phyloP scores from a whole-genome alignment of 1,140 invertebrate species.

The Philopotamus ludificatus region DNA sequence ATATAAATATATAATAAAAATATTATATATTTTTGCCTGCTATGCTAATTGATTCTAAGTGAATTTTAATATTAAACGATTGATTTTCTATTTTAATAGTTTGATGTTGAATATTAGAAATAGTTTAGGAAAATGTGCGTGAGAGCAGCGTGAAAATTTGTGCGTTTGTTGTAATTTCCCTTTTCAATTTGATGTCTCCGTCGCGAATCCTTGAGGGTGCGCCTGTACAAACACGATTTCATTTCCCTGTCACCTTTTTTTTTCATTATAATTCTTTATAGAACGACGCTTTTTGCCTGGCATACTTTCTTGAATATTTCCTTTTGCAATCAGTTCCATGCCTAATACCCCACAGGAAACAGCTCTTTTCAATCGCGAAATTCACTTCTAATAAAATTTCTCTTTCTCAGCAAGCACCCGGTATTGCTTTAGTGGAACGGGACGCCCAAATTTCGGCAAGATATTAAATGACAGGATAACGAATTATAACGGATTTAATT shows the following conservation, averaged over 20 bases:
- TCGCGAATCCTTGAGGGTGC: constrained; percentile 33
- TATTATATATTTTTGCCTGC: too few relatives aligned
- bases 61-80: too few relatives aligned
- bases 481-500: too few relatives aligned
- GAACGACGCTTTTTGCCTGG: constrained; percentile 35
- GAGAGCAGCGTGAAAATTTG: constrained; percentile 34
- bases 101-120: too few relatives aligned
- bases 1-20: too few relatives aligned
- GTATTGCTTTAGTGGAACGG: too few relatives aligned
- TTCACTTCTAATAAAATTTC: constrained; percentile 2
- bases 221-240: constrained; percentile 41
- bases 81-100: too few relatives aligned
- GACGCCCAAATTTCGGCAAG: too few relatives aligned
- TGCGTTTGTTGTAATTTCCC: constrained; percentile 40
- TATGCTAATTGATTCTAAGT: too few relatives aligned
- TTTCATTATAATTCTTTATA: constrained; percentile 41
- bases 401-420: too few relatives aligned
- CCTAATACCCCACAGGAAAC: constrained; percentile 33
- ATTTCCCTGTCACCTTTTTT: constrained; percentile 40
- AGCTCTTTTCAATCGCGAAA: constrained; percentile 32
- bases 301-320: constrained; percentile 40
- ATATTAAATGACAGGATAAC: too few relatives aligned
- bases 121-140: too few relatives aligned
- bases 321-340: constrained; percentile 38
- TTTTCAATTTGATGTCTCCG: constrained; percentile 39